Percentiles rank a stretch among this genome's conserved stretches.
These are phyloP conservation scores for Craseonycteris thonglongyai DNA, from an alignment of 2,113 vertebrate genomes.

Conservation along the genomic window DNA sequence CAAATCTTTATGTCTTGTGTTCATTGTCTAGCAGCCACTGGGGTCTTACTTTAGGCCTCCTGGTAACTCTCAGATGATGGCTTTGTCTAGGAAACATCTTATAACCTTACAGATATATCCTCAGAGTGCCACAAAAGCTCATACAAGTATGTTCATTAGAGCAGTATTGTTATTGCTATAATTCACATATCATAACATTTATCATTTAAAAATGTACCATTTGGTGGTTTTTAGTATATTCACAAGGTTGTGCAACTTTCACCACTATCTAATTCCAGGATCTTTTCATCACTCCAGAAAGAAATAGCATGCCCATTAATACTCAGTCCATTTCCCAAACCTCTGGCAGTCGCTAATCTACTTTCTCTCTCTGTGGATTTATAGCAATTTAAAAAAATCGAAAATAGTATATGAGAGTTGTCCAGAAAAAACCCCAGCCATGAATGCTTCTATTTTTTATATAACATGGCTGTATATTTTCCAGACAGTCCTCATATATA, in stretches of 20 bases:
- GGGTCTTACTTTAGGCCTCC: neutral
- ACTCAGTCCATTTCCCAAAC: neutral
- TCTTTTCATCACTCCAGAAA: neutral
- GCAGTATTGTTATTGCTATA: neutral
- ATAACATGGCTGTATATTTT: too few species aligned
- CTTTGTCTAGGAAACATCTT: neutral
- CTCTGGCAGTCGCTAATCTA: neutral
- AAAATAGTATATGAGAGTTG: too few species aligned
- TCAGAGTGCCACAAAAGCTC: neutral
- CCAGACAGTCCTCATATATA: too few species aligned
- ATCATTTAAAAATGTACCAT: neutral
- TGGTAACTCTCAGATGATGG: neutral
- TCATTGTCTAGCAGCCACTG: neutral
- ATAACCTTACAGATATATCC: neutral
- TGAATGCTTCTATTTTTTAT: too few species aligned
- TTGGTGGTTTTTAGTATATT: neutral
- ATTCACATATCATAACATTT: neutral
- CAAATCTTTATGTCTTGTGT: neutral
- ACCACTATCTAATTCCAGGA: neutral
- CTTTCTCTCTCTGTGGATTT: neutral
- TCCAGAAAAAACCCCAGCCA: too few species aligned
- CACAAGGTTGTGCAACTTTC: neutral
- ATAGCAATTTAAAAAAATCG: neutral
- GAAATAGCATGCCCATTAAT: neutral
- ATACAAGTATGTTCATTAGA: neutral